Base-by-base conservation (phyloP, 2,113 vertebrate genomes). In the Bothrops jararaca region DNA sequence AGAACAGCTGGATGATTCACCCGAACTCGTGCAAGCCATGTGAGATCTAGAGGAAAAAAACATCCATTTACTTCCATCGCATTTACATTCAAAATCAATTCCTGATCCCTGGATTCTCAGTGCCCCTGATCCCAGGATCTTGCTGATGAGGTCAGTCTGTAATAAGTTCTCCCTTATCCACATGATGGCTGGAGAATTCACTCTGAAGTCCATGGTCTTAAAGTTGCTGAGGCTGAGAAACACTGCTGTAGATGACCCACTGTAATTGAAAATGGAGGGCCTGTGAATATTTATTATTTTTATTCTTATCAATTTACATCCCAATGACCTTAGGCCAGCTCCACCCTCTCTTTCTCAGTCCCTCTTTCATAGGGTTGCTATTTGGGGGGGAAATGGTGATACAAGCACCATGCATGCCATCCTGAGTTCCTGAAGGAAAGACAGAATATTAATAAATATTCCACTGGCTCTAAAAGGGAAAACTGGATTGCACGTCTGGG, bases 1-100 rank as follows among this genome's bases (percentile, higher is more conserved):
- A 98, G 95, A 86, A 99, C 98, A 11, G 98, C 98, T 26, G 99
- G 98, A 1, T 98, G 98, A 96, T 99, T 99, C 93, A 99, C 99
- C 26, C 97, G 95, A 9, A 98, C 97, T 94, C 96, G 98, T 50
- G 98, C 98, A 45, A 99, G 96, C 98, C 98, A 98, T 92, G 98
- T 98, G 93, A 99, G 97, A 90, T 99, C 99, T 99, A 85, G 52
- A 39, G 29, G 42, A 1, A 7, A 60, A 39, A 39, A 53, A 45
- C 12, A 0, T 0, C 15, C 92, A 2, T 86, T 15, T 60, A 90
- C 8, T 87, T 94, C 89, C 89, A 93, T 20, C 2, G 3, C n/a
- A 39, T 24, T 52, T 24, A 53, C 11, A 5, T 23, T 7, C 39
- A 42, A 56, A 18, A 23, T 23, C 80, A 50, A 5, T 53, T 53